Conservation (phyloP, 1,140 invertebrate species). For the Danaus plexippus region DNA sequence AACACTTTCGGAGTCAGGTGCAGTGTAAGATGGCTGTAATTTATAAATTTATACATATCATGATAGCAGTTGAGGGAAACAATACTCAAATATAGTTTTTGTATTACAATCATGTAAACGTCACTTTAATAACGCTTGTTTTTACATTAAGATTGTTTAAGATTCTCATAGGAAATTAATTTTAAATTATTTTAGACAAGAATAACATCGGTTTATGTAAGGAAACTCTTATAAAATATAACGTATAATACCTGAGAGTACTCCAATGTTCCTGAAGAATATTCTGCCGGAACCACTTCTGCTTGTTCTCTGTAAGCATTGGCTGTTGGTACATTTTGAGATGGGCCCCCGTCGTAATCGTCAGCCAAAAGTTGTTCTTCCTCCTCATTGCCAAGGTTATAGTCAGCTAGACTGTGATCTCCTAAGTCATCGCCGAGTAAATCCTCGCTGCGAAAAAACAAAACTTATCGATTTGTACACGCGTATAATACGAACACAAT, state of each 20-base stretch:
- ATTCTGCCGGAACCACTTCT: constrained; percentile 38
- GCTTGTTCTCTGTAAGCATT: constrained; percentile 28
- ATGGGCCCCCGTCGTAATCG: constrained; percentile 48
- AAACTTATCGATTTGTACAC: constrained; percentile 14
- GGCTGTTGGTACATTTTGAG: constrained; percentile 55
- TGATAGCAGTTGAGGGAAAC: no score
- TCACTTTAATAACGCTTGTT: no score
- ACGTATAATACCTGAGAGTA: constrained; percentile 36
- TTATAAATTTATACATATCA: constrained; percentile 4
- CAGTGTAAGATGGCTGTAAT: constrained; percentile 32
- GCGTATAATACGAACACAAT: constrained; percentile 1
- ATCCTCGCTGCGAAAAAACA: constrained; percentile 54
- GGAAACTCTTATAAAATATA: background rate
- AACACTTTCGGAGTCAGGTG: constrained; percentile 49
- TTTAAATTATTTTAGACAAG: no score
- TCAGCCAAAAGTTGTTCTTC: constrained; percentile 61
- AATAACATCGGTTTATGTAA: background rate
- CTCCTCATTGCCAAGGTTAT: constrained; percentile 64
- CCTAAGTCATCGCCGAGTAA: constrained; percentile 62
- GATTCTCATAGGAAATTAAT: no score
- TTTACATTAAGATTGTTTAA: no score
- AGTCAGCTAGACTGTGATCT: constrained; percentile 62
- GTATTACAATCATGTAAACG: no score
- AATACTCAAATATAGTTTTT: no score
- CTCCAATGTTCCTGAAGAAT: constrained; percentile 33